Conservation (phyloP, 2,113 vertebrate genomes). For the Geococcyx californianus region DNA sequence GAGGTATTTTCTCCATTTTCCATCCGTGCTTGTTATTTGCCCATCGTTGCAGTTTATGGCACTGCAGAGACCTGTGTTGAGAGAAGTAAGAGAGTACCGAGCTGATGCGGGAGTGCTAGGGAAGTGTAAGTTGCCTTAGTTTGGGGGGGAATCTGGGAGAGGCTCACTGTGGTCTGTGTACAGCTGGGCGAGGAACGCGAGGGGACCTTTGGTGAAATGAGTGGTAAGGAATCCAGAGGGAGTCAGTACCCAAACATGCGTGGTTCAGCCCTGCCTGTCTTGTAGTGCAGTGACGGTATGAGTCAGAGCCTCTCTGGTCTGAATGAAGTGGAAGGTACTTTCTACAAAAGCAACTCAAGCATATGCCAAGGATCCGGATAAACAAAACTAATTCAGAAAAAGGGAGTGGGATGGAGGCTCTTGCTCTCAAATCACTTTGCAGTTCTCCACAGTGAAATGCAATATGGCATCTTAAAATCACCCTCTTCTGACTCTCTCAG, state of each 20-base stretch:
- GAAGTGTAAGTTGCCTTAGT: background rate
- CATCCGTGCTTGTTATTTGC: background rate
- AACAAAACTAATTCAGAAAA: slow-evolving; percentile 71
- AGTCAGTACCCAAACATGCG: slow-evolving; percentile 59
- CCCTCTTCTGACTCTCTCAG: slow-evolving; percentile 42
- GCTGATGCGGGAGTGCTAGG: background rate
- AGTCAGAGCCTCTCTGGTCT: slow-evolving; percentile 62
- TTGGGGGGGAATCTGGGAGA: background rate
- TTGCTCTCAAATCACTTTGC: slow-evolving; percentile 44
- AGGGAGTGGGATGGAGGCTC: slow-evolving; percentile 56
- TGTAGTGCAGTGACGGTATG: slow-evolving; percentile 46
- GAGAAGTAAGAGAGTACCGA: background rate
- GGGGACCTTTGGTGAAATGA: background rate
- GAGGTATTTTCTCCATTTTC: background rate
- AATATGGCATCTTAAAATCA: slow-evolving; percentile 69
- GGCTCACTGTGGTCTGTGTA: background rate
- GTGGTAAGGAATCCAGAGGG: slow-evolving; percentile 22
- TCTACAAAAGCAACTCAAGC: slow-evolving; percentile 59
- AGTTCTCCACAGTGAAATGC: background rate
- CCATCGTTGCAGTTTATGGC: background rate
- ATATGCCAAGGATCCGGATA: slow-evolving; percentile 55
- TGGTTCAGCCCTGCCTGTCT: slow-evolving; percentile 52
- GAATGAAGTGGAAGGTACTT: slow-evolving; percentile 70
- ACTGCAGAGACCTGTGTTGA: background rate
- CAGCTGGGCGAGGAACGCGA: background rate